phyloP scores from a whole-genome alignment of 2,888 invertebrate species.

The Petrolisthes cinctipes region DNA sequence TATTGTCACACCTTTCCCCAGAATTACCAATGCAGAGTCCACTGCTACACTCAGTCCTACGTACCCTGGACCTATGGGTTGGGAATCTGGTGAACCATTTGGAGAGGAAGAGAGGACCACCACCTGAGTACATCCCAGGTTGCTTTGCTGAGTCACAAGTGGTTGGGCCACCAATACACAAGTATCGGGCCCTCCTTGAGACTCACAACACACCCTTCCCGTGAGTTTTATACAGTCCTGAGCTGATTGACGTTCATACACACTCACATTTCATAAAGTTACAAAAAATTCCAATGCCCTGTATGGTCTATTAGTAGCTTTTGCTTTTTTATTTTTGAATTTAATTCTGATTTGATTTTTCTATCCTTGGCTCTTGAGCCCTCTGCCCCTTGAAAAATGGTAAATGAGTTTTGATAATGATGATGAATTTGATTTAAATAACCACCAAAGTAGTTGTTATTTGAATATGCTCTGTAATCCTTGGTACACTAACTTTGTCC shows the following conservation, averaged over 20 bases:
- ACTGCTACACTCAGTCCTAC: conserved; percentile 87
- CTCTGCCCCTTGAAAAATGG: too few relatives aligned
- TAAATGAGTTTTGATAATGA: too few relatives aligned
- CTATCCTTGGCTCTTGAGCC: too few relatives aligned
- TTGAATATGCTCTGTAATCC: too few relatives aligned
- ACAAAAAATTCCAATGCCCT: too few relatives aligned
- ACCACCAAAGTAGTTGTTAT: too few relatives aligned
- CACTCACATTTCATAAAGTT: too few relatives aligned
- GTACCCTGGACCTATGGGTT: conserved; percentile 91
- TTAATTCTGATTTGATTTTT: too few relatives aligned
- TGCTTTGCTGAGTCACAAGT: conserved; percentile 80
- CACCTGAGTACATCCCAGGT: conserved; percentile 89
- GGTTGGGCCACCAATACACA: conserved; percentile 83
- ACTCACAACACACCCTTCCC: conserved; percentile 95
- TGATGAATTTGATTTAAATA: too few relatives aligned
- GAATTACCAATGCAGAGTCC: conserved; percentile 96
- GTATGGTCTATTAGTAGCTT: too few relatives aligned
- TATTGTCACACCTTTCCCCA: conserved; percentile 69
- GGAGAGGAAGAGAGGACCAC: conserved; percentile 82
- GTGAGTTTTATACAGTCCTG: conserved; percentile 70
- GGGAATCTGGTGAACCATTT: conserved; percentile 82
- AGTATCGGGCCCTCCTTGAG: conserved; percentile 91
- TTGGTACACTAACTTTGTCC: neutral
- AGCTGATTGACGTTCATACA: neutral
- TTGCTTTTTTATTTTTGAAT: too few relatives aligned